Conservation (phyloP, 2,888 invertebrate species). For the Polyommatus icarus region DNA sequence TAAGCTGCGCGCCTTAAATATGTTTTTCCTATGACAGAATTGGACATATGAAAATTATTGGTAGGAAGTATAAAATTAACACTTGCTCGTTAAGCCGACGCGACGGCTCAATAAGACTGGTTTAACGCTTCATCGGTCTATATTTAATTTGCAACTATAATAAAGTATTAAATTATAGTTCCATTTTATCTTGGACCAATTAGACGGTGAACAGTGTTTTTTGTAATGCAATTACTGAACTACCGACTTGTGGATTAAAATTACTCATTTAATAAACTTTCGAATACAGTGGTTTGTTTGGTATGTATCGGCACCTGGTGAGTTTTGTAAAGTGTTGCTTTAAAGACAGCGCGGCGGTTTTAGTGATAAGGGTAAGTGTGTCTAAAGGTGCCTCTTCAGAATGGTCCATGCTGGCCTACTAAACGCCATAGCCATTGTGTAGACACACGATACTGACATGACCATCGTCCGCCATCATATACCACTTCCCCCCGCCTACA, state of each 20-base stretch:
- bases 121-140: slow-evolving; percentile 38
- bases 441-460: no score
- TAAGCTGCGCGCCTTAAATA: background rate
- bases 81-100: slow-evolving; percentile 34
- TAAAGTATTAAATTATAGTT: slow-evolving; percentile 50
- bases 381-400: no score
- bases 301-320: no score
- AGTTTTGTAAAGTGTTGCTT: no score
- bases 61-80: slow-evolving; percentile 32
- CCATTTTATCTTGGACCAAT: slow-evolving; percentile 21
- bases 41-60: slow-evolving; percentile 33
- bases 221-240: background rate
- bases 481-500: no score
- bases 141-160: slow-evolving; percentile 55
- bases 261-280: background rate
- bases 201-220: background rate
- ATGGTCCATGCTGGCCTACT: no score
- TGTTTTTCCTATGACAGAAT: slow-evolving; percentile 13
- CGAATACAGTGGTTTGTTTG: no score
- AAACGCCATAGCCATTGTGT: no score
- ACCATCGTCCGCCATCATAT: no score
- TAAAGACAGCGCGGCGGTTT: no score
- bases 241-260: background rate
- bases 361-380: no score
- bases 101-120: slow-evolving; percentile 38